Evolutionary conservation across 2,888 invertebrate species (phyloP).

Genomic region (Synanthedon myopaeformis): DNA sequence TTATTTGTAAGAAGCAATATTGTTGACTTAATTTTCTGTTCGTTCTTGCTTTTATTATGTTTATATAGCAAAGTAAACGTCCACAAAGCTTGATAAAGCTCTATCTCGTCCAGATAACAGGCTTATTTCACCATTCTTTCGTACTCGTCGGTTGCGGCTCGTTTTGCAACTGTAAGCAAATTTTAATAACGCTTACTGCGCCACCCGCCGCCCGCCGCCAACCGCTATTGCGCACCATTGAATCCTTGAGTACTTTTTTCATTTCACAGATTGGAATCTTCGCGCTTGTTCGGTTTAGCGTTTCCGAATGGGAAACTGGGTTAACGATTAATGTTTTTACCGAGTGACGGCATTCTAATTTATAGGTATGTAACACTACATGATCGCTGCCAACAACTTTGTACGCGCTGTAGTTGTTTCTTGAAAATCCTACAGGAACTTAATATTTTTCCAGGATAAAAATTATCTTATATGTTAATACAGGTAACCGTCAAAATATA

Average conservation of each 20-base stretch:
- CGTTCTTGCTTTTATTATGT: too few relatives aligned
- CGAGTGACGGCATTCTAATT: too few relatives aligned
- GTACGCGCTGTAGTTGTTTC: too few relatives aligned
- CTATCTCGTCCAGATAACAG: constrained; percentile 16
- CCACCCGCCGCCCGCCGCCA: constrained; percentile 27
- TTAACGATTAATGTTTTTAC: background rate
- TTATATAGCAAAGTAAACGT: too few relatives aligned
- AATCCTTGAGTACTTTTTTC: constrained; percentile 42
- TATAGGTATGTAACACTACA: too few relatives aligned
- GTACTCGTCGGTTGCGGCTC: constrained; percentile 35
- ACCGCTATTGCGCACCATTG: constrained; percentile 47
- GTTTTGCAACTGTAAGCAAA: constrained; percentile 46
- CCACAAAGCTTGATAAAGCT: background rate
- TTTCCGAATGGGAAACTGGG: background rate
- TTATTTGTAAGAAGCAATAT: too few relatives aligned
- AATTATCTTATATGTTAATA: too few relatives aligned
- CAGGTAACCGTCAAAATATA: too few relatives aligned
- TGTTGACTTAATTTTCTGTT: too few relatives aligned
- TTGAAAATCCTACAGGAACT: too few relatives aligned
- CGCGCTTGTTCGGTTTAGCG: constrained; percentile 6
- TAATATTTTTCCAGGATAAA: too few relatives aligned
- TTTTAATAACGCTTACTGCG: constrained; percentile 57
- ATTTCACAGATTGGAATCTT: constrained; percentile 10
- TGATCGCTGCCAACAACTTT: too few relatives aligned
- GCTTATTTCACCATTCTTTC: constrained; percentile 48